Evolutionary conservation across 2,888 invertebrate genomes (phyloP).

Genomic region (Polydrusus cervinus): DNA sequence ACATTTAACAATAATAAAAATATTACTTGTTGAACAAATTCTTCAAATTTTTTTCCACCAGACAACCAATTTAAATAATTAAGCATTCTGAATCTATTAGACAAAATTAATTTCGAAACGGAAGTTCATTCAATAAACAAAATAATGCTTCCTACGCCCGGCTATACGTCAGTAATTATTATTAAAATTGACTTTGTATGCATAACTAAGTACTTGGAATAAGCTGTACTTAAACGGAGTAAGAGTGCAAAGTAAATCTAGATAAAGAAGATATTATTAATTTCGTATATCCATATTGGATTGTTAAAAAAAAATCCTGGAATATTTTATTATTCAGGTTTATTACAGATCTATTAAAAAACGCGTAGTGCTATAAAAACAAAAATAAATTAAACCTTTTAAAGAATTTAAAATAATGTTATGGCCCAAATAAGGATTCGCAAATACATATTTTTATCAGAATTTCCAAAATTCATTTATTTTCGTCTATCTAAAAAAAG

Average conservation of each 20-base stretch:
- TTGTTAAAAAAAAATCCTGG: too few species aligned
- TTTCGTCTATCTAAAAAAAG: too few species aligned
- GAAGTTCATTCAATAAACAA: slow-evolving; percentile 26
- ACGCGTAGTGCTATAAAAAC: too few species aligned
- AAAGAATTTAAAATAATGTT: too few species aligned
- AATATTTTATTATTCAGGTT: too few species aligned
- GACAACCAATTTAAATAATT: slow-evolving; percentile 14
- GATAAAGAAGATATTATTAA: slow-evolving; percentile 9
- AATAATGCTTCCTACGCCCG: slow-evolving; percentile 18
- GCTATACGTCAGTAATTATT: slow-evolving; percentile 16
- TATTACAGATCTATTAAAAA: too few species aligned
- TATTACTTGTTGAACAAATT: not conserved
- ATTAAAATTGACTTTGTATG: slow-evolving; percentile 9
- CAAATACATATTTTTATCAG: too few species aligned
- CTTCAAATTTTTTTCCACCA: not conserved
- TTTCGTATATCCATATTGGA: not conserved
- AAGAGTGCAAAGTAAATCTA: slow-evolving; percentile 18
- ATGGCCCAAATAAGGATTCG: too few species aligned
- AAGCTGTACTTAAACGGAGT: not conserved
- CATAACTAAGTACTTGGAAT: slow-evolving; percentile 15
- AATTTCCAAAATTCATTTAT: too few species aligned
- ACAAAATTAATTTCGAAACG: slow-evolving; percentile 21
- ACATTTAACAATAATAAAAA: slow-evolving; percentile 1
- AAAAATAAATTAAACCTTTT: too few species aligned
- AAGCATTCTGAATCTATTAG: slow-evolving; percentile 11